phyloP scores from a whole-genome alignment of 2,113 vertebrate genomes.

The Struthio camelus region DNA sequence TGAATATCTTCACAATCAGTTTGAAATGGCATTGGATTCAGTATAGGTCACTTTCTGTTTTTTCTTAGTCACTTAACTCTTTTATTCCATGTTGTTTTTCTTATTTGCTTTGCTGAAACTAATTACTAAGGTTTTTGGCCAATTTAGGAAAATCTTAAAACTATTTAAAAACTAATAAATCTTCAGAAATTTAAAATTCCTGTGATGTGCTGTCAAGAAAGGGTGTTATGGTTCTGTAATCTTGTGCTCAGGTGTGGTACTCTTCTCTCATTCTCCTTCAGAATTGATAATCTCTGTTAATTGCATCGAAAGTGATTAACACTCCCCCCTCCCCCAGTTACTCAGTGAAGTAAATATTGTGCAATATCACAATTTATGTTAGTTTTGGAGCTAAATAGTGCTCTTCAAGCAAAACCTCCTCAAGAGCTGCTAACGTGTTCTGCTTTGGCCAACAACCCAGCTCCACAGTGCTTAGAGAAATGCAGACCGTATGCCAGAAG shows the following conservation, averaged over 20 bases:
- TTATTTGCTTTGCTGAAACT: neutral
- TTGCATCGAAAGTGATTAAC: neutral
- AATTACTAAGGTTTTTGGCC: neutral
- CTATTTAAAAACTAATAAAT: neutral
- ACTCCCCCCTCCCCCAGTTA: neutral
- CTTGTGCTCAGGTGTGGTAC: neutral
- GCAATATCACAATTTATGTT: neutral
- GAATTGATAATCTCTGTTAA: neutral
- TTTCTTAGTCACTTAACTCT: neutral
- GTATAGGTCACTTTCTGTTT: neutral
- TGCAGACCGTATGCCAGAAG: neutral
- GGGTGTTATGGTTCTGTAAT: neutral
- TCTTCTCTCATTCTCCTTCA: neutral
- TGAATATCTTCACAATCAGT: neutral
- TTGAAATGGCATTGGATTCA: neutral
- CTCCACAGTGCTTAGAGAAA: neutral
- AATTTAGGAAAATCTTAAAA: neutral
- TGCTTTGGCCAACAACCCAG: neutral
- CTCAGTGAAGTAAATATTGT: neutral
- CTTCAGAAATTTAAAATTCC: neutral
- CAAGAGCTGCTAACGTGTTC: neutral
- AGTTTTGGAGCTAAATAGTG: neutral
- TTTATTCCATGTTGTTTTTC: rapidly evolving
- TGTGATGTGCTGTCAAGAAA: rapidly evolving
- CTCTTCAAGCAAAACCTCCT: neutral